A percentile compares a stretch with the other conserved stretches of the same genome.
Conservation (phyloP, 2,113 vertebrate species). For the Tor tambroides region DNA sequence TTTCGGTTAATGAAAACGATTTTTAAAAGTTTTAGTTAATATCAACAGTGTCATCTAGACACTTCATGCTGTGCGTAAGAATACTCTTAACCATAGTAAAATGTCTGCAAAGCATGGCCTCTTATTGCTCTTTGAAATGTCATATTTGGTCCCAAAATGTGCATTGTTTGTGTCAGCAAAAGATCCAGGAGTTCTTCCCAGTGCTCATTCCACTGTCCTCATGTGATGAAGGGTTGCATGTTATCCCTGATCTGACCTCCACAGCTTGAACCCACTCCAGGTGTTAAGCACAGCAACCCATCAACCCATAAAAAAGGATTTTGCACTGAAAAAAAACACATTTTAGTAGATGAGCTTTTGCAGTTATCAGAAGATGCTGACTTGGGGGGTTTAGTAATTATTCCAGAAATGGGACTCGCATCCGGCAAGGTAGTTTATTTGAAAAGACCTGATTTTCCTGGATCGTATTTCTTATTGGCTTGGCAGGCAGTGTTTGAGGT, state of each 20-base stretch:
- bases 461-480: not conserved
- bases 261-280: not conserved
- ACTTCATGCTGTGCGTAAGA: not conserved
- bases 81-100: not conserved
- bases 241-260: not conserved
- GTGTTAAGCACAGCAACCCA: not conserved
- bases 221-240: too few relatives aligned
- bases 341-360: not conserved
- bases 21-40: too few relatives aligned
- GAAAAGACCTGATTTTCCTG: slow-evolving; percentile 2
- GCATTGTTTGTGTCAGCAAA: not conserved
- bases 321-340: not conserved
- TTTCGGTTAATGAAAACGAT: too few relatives aligned
- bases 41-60: too few relatives aligned
- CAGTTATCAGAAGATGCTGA: slow-evolving; percentile 2
- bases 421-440: not conserved
- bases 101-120: not conserved
- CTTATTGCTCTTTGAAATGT: not conserved
- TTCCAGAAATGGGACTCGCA: not conserved
- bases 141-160: not conserved
- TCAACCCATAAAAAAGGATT: not conserved
- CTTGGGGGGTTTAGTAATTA: not conserved
- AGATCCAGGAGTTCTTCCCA: not conserved
- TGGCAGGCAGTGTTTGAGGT: not conserved
- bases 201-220: not conserved